A percentile compares a stretch with the other conserved stretches of the same genome.
These are phyloP conservation scores for Ginglymostoma cirratum DNA, from an alignment of 2,113 vertebrate species.

Conservation along the genomic window DNA sequence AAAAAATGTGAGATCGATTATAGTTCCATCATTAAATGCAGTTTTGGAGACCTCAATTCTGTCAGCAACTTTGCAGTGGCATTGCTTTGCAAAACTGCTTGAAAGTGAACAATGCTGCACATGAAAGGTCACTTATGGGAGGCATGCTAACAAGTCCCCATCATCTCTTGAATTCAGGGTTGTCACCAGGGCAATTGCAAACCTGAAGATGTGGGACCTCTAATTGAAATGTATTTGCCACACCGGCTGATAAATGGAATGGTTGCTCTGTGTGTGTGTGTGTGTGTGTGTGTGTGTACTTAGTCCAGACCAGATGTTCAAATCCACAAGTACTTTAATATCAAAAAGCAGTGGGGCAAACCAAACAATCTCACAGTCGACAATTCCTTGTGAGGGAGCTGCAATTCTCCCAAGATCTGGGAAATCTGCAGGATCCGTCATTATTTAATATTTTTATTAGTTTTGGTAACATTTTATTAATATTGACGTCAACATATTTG, in stretches of 20 bases:
- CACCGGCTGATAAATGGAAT: slow-evolving; percentile 68
- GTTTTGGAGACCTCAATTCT: not conserved
- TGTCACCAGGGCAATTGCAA: slow-evolving; percentile 19
- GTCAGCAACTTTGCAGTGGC: not conserved
- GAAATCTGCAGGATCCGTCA: not conserved
- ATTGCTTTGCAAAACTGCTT: not conserved
- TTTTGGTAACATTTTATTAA: not conserved
- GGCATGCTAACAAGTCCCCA: slow-evolving; percentile 29
- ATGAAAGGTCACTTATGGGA: slow-evolving; percentile 28
- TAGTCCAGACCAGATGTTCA: not conserved
- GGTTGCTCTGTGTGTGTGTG: slow-evolving; percentile 56
- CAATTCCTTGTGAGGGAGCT: not conserved
- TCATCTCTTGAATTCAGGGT: slow-evolving; percentile 31
- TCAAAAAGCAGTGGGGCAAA: slow-evolving; percentile 1
- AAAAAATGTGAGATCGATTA: not conserved
- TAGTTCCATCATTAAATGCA: not conserved
- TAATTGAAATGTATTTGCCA: slow-evolving; percentile 60
- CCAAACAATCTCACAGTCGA: not conserved
- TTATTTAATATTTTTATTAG: not conserved
- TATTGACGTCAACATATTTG: not conserved
- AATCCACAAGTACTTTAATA: not conserved
- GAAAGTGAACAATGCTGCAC: not conserved
- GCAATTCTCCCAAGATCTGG: not conserved
- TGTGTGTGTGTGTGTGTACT: slow-evolving; percentile 48
- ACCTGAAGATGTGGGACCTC: slow-evolving; percentile 48